These are phyloP conservation scores for Sarcophaga rosellei DNA, from an alignment of 2,888 invertebrate genomes.

Conservation along the genomic window DNA sequence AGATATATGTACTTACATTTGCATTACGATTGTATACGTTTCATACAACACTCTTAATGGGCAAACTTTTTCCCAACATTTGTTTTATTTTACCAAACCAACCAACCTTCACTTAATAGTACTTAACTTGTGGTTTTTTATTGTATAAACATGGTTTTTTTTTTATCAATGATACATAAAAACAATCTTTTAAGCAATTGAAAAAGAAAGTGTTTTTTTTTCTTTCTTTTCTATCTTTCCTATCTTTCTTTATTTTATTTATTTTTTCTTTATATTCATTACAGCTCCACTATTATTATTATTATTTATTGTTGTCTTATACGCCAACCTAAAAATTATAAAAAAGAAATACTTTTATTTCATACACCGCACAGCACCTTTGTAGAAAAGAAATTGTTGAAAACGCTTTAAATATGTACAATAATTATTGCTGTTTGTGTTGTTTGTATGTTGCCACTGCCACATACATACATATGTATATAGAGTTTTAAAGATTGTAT, in stretches of 20 bases:
- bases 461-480: no score
- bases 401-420: conserved; percentile 7
- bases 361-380: conserved; percentile 29
- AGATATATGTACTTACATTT: no score
- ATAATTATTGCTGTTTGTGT: background rate
- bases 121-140: background rate
- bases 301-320: conserved; percentile 27
- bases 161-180: conserved; percentile 41
- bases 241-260: conserved; percentile 1
- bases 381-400: background rate
- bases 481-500: no score
- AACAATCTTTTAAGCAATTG: conserved; percentile 56
- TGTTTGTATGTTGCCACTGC: background rate
- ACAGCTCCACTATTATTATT: conserved; percentile 33
- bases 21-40: no score
- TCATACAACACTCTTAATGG: no score
- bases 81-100: background rate
- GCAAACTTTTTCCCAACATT: no score
- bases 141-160: conserved; percentile 11
- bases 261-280: conserved; percentile 24
- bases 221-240: conserved; percentile 10
- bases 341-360: background rate
- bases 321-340: conserved; percentile 1
- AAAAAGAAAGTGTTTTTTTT: conserved; percentile 63
- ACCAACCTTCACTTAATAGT: conserved; percentile 26